Percentiles rank a stretch among this genome's conserved stretches.
Evolutionary conservation across 2,888 invertebrate species (phyloP).

Genomic region (Thalpophila matura): DNA sequence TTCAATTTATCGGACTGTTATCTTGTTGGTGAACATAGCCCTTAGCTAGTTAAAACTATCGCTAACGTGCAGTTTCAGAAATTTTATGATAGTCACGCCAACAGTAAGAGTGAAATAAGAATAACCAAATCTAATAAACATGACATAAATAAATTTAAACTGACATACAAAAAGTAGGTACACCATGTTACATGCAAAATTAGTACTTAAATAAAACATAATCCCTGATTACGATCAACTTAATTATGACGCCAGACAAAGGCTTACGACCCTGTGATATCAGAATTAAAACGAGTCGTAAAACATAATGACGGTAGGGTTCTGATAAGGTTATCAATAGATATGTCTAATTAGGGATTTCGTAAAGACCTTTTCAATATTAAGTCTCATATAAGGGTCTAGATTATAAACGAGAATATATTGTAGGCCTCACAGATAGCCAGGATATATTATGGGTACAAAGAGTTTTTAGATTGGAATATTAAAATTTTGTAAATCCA

Average conservation of each 20-base stretch:
- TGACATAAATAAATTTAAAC: too few relatives aligned
- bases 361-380: constrained; percentile 42
- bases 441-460: background rate
- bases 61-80: too few relatives aligned
- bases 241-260: constrained; percentile 44
- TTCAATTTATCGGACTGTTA: too few relatives aligned
- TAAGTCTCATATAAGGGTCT: constrained; percentile 24
- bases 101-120: too few relatives aligned
- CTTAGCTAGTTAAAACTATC: too few relatives aligned
- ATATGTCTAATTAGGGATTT: constrained; percentile 53
- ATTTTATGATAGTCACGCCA: too few relatives aligned
- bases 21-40: too few relatives aligned
- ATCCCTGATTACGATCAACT: constrained; percentile 45
- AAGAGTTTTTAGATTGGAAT: background rate
- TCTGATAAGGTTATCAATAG: constrained; percentile 49
- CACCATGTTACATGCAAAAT: constrained; percentile 3
- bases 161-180: too few relatives aligned
- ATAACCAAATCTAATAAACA: too few relatives aligned
- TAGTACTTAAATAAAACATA: constrained; percentile 38
- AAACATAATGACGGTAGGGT: constrained; percentile 47
- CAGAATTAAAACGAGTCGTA: constrained; percentile 50
- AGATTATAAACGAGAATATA: constrained; percentile 29
- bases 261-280: constrained; percentile 31
- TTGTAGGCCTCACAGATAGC: too few relatives aligned
- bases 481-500: too few relatives aligned